Percentiles rank a stretch among this genome's conserved stretches.
Evolutionary conservation across 2,113 vertebrate genomes (phyloP).

Genomic region (Petaurus breviceps): DNA sequence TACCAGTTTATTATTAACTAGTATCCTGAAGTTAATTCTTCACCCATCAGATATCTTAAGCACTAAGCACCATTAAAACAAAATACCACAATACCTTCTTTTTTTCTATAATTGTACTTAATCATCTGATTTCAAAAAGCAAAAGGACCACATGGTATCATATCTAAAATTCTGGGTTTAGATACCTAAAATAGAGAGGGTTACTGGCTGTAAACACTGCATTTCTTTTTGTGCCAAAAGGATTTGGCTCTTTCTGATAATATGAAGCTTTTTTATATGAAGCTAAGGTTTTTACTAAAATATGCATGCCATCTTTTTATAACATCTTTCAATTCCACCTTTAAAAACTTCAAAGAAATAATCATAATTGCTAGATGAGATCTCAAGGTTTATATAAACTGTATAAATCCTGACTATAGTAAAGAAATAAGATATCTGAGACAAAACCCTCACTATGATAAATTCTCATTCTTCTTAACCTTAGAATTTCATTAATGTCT

Average conservation of each 20-base stretch:
- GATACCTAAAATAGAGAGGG: neutral
- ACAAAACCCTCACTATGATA: neutral
- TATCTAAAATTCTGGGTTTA: slow-evolving; percentile 28
- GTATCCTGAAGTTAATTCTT: slow-evolving; percentile 27
- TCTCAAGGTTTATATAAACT: neutral
- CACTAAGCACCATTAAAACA: slow-evolving; percentile 17
- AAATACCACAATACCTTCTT: slow-evolving; percentile 1
- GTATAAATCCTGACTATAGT: neutral
- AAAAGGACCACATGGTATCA: slow-evolving; percentile 13
- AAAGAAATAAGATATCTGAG: neutral
- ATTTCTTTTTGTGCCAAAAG: neutral
- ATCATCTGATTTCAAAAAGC: neutral
- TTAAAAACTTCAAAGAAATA: slow-evolving; percentile 7
- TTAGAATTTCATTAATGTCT: neutral
- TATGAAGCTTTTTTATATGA: neutral
- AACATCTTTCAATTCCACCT: slow-evolving; percentile 7
- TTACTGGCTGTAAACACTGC: neutral
- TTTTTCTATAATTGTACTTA: slow-evolving; percentile 9
- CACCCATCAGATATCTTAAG: slow-evolving; percentile 28
- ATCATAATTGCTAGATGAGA: neutral
- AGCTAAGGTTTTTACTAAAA: slow-evolving; percentile 4
- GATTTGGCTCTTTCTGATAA: neutral
- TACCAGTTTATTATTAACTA: neutral
- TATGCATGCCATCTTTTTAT: neutral
- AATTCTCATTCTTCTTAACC: neutral